Evolutionary conservation across 2,888 invertebrate species (phyloP).

Genomic region (Volucella inflata): DNA sequence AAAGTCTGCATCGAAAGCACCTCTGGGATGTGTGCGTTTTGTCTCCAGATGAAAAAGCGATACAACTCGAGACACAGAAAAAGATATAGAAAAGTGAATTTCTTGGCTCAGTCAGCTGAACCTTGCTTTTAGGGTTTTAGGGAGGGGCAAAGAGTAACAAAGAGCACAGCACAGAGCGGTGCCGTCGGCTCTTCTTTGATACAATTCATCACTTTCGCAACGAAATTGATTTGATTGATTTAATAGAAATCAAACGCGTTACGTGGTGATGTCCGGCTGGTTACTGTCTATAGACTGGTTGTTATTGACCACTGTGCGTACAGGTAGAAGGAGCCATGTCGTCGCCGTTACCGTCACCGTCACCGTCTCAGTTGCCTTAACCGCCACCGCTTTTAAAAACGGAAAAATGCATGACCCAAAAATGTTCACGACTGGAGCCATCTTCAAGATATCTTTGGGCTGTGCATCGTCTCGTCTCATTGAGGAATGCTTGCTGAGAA

Average conservation of each 20-base stretch:
- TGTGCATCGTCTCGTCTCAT: constrained; percentile 1
- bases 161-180: neutral
- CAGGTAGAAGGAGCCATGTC: constrained; percentile 41
- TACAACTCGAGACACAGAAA: constrained; percentile 16
- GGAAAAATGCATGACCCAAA: constrained; percentile 70
- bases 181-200: constrained; percentile 71
- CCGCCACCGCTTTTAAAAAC: neutral
- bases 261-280: constrained; percentile 72
- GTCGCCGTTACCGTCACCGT: neutral
- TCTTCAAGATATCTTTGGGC: constrained; percentile 1
- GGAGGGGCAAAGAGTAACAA: constrained; percentile 3
- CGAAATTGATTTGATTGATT: constrained; percentile 76
- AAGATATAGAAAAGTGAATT: constrained; percentile 25
- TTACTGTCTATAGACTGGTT: no score
- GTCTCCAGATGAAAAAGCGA: neutral
- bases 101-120: neutral
- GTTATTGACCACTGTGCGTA: constrained; percentile 41
- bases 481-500: constrained; percentile 45
- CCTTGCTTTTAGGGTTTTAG: constrained; percentile 51
- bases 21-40: constrained; percentile 12
- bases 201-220: constrained; percentile 76
- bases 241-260: constrained; percentile 75
- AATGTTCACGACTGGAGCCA: constrained; percentile 48
- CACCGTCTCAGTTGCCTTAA: neutral
- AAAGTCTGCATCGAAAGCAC: constrained; percentile 44